Conservation (phyloP, 2,797 vertebrate species). For the Euphonia xanthogaster region DNA sequence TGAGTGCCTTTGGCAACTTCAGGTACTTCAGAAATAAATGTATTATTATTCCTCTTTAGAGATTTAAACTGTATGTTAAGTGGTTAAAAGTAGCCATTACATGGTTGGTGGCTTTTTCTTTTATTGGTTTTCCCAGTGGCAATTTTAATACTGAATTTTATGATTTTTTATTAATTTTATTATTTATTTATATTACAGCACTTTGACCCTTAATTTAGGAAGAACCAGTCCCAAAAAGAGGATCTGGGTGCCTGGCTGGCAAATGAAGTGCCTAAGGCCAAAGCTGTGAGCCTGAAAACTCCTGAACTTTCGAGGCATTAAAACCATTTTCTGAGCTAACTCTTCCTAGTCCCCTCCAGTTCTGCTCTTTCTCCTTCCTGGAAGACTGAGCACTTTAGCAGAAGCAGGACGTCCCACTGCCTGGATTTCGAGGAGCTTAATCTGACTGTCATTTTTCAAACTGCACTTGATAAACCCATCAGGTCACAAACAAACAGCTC, state of each 20-base stretch:
- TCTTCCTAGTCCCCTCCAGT: background rate
- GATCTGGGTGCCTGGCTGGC: background rate
- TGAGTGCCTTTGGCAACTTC: conserved; percentile 69
- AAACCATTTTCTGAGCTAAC: background rate
- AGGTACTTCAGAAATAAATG: conserved; percentile 69
- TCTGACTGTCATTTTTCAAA: background rate
- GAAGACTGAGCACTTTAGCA: background rate
- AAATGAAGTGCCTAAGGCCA: conserved; percentile 12
- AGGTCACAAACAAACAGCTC: background rate
- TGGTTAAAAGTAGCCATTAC: conserved; percentile 69
- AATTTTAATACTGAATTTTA: conserved; percentile 57
- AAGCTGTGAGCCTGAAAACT: background rate
- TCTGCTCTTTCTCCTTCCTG: background rate
- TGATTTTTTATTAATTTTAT: conserved; percentile 64
- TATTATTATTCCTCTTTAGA: conserved; percentile 69
- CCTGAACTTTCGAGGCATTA: background rate
- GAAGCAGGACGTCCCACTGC: background rate
- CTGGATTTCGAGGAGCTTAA: background rate
- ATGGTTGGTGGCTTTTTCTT: conserved; percentile 63
- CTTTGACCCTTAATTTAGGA: conserved; percentile 20
- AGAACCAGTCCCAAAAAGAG: conserved; percentile 2
- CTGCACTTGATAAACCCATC: background rate
- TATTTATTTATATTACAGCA: conserved; percentile 59
- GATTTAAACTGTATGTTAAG: conserved; percentile 68
- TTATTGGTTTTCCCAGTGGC: conserved; percentile 61